Conservation (phyloP, 2,113 vertebrate species). For the Cervus canadensis region DNA sequence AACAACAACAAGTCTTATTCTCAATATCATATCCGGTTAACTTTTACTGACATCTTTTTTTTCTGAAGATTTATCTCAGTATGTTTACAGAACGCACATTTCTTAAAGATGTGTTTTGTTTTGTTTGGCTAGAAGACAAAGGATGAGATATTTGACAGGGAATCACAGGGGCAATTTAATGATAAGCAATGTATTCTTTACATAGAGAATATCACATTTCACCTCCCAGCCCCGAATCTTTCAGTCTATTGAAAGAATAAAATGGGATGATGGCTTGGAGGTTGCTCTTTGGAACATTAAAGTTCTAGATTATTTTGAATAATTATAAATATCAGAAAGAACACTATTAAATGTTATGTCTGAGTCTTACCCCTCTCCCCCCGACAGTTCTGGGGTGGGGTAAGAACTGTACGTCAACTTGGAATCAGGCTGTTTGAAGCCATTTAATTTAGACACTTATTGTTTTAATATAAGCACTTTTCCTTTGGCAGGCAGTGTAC, state of each 20-base stretch:
- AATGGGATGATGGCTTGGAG: not conserved
- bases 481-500: conserved; percentile 67
- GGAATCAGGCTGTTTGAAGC: conserved; percentile 41
- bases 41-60: not conserved
- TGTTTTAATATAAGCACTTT: conserved; percentile 73
- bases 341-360: not conserved
- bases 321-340: not conserved
- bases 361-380: not conserved
- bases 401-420: conserved; percentile 49
- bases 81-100: not conserved
- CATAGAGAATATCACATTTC: not conserved
- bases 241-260: not conserved
- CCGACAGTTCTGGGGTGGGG: not conserved
- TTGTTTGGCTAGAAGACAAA: not conserved
- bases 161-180: not conserved
- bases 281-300: not conserved
- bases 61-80: not conserved
- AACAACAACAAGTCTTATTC: not conserved
- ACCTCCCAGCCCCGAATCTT: not conserved
- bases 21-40: not conserved
- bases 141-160: not conserved
- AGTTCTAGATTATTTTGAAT: not conserved
- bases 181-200: not conserved
- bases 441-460: conserved; percentile 61
- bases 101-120: not conserved